phyloP scores from a whole-genome alignment of 2,888 invertebrate genomes.

The Idaea dimidiata region DNA sequence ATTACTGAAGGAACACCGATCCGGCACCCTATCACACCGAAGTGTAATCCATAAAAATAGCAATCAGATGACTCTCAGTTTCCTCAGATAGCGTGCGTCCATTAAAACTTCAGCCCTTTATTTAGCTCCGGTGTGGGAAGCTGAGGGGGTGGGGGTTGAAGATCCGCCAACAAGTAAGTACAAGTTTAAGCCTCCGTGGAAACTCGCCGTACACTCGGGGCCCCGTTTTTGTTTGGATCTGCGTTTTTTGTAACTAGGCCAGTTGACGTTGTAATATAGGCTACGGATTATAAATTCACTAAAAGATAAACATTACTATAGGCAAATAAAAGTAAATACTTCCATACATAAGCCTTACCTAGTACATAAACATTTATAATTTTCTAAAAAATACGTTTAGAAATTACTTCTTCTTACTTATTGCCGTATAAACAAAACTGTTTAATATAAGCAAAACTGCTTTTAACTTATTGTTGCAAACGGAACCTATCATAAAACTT shows the following conservation, averaged over 20 bases:
- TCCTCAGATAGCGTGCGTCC: slow-evolving; percentile 36
- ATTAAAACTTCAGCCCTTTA: slow-evolving; percentile 48
- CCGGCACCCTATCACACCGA: slow-evolving; percentile 18
- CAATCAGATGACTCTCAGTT: slow-evolving; percentile 37
- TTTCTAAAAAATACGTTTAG: background rate
- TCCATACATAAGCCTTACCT: slow-evolving; percentile 1
- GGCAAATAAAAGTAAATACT: background rate
- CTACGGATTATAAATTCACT: slow-evolving; percentile 15
- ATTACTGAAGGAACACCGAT: slow-evolving; percentile 3
- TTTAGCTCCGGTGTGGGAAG: slow-evolving; percentile 27
- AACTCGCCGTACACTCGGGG: slow-evolving; percentile 33
- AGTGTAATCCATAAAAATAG: slow-evolving; percentile 25
- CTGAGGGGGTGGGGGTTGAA: slow-evolving; percentile 31
- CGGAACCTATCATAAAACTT: slow-evolving; percentile 1
- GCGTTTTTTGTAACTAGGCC: slow-evolving; percentile 38
- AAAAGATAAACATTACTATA: background rate
- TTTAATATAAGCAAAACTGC: no score
- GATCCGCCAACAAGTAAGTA: slow-evolving; percentile 34
- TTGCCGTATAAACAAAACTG: no score
- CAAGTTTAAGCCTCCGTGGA: slow-evolving; percentile 43
- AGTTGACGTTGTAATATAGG: slow-evolving; percentile 14
- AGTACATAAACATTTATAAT: slow-evolving; percentile 2
- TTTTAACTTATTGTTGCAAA: no score
- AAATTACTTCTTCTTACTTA: no score
- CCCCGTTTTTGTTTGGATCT: slow-evolving; percentile 40